Percentiles rank a stretch among this genome's conserved stretches.
phyloP scores from a whole-genome alignment of 2,888 invertebrate species.

The Kryphioiulus occultus region DNA sequence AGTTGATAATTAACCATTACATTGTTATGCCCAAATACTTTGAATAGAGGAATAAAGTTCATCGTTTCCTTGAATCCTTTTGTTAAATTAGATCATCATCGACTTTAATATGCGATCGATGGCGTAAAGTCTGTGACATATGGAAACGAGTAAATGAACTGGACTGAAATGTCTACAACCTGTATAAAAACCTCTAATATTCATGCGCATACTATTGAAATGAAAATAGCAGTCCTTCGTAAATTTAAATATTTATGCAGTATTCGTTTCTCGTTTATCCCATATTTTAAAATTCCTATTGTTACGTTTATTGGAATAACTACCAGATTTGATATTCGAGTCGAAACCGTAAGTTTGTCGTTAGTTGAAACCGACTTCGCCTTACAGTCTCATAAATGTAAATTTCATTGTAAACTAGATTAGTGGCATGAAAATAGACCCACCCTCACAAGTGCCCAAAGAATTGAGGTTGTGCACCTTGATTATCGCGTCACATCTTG shows the following conservation, averaged over 20 bases:
- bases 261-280: background rate
- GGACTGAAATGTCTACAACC: conserved; percentile 2
- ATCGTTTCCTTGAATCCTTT: background rate
- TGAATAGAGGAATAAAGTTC: background rate
- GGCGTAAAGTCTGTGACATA: background rate
- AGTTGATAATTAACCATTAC: too few relatives aligned
- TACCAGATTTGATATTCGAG: background rate
- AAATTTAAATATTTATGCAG: background rate
- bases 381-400: too few relatives aligned
- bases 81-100: background rate
- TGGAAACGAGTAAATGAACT: background rate
- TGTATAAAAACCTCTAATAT: background rate
- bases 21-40: background rate
- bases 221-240: background rate
- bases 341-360: background rate
- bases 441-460: background rate
- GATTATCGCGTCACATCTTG: background rate
- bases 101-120: background rate
- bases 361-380: background rate
- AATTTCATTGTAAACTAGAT: background rate
- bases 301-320: background rate
- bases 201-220: background rate
- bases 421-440: background rate
- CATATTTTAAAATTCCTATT: background rate
- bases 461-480: background rate